Conservation (phyloP, 1,140 invertebrate genomes). For the Oscheius sp. region DNA sequence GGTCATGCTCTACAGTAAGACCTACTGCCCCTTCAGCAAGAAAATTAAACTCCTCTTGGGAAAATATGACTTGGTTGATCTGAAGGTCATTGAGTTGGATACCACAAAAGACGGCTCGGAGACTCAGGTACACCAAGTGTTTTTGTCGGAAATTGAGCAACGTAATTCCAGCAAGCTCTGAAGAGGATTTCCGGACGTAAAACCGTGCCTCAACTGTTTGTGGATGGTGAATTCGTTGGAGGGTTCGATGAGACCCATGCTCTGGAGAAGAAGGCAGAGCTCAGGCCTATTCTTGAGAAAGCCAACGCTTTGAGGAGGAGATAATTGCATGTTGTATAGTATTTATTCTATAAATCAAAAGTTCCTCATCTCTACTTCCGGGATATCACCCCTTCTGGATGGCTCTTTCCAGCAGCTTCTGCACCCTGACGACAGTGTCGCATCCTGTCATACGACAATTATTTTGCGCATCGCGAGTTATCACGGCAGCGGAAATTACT, state of each 20-base stretch:
- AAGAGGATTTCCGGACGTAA: conserved; percentile 36
- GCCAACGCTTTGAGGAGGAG: conserved; percentile 13
- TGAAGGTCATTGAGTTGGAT: conserved; percentile 39
- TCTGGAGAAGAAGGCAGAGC: conserved; percentile 38
- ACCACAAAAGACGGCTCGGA: conserved; percentile 30
- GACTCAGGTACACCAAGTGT: conserved; percentile 29
- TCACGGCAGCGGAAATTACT: background rate
- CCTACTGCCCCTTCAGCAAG: conserved; percentile 46
- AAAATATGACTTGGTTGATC: conserved; percentile 42
- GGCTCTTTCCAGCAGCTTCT: too few species aligned
- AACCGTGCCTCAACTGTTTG: conserved; percentile 46
- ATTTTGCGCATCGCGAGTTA: background rate
- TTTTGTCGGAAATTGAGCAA: background rate
- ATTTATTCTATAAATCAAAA: too few species aligned
- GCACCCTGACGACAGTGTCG: background rate
- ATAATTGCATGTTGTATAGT: too few species aligned
- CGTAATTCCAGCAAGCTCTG: conserved; percentile 27
- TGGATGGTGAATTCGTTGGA: conserved; percentile 45
- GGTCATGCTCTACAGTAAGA: conserved; percentile 47
- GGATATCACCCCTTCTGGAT: background rate
- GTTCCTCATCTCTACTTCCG: background rate
- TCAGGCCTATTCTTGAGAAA: conserved; percentile 23
- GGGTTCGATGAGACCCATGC: conserved; percentile 42
- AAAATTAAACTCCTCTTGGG: conserved; percentile 35
- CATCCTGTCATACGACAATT: conserved; percentile 3